Conservation (phyloP, 2,113 vertebrate genomes). For the Phylloscopus whistleri region DNA sequence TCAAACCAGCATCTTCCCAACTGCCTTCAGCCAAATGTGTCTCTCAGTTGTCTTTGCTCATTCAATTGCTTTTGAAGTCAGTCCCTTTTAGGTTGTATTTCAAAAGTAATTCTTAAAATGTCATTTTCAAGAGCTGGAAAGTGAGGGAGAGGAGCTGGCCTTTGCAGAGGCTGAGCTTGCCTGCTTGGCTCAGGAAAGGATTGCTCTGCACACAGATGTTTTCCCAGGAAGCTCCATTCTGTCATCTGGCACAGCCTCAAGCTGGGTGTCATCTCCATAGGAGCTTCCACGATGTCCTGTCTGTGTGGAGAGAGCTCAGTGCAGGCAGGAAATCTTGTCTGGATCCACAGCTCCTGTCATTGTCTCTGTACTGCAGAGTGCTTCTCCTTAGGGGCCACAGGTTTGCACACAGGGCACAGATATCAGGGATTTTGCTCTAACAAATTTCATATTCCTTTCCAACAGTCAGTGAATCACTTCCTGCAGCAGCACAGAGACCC, state of each 20-base stretch:
- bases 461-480: slow-evolving; percentile 74
- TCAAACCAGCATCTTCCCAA: background rate
- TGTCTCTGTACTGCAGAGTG: background rate
- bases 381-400: background rate
- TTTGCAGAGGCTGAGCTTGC: background rate
- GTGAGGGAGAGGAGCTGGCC: background rate
- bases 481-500: slow-evolving; percentile 73
- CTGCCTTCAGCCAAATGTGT: slow-evolving; percentile 32
- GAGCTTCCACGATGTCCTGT: background rate
- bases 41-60: slow-evolving; percentile 11
- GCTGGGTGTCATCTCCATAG: background rate
- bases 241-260: background rate
- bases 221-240: background rate
- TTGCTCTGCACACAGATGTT: background rate
- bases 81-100: background rate
- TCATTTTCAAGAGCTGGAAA: background rate
- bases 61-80: slow-evolving; percentile 15
- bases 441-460: background rate
- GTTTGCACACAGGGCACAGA: background rate
- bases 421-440: background rate
- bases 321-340: background rate
- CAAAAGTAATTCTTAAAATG: background rate
- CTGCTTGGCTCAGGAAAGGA: background rate
- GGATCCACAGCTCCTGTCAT: background rate
- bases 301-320: fast-evolving